phyloP scores from a whole-genome alignment of 2,797 vertebrate genomes.

The Cyclura pinguis region DNA sequence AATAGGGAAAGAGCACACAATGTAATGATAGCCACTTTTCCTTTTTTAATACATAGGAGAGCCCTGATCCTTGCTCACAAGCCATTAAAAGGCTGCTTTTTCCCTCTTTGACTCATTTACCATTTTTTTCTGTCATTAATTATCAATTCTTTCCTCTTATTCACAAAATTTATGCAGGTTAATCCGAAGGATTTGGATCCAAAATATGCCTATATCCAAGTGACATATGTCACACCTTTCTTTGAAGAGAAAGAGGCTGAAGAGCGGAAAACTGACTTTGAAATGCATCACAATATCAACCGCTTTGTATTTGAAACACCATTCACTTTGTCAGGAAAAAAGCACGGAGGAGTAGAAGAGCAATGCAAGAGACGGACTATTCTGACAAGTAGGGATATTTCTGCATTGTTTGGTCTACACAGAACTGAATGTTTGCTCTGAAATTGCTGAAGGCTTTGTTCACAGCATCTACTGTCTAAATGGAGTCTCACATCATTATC shows the following conservation, averaged over 20 bases:
- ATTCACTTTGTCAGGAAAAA: slow-evolving; percentile 95
- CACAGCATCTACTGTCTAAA: neutral
- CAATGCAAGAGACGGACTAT: slow-evolving; percentile 97
- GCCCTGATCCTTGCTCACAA: neutral
- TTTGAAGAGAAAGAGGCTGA: slow-evolving; percentile 96
- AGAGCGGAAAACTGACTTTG: slow-evolving; percentile 95
- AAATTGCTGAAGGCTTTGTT: neutral
- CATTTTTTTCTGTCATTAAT: neutral
- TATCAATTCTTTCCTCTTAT: neutral
- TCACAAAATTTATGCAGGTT: slow-evolving; percentile 80
- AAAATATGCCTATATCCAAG: slow-evolving; percentile 96
- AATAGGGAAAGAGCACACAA: neutral
- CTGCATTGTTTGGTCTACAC: neutral
- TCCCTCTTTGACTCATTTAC: neutral
- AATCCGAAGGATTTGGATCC: slow-evolving; percentile 97
- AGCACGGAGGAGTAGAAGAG: slow-evolving; percentile 96
- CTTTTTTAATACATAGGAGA: neutral
- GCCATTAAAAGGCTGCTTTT: neutral
- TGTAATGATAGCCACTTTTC: neutral
- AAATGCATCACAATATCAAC: slow-evolving; percentile 95
- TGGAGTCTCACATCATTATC: neutral
- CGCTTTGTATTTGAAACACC: slow-evolving; percentile 98
- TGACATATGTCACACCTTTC: slow-evolving; percentile 95
- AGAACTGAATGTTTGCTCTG: neutral
- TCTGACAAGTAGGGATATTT: slow-evolving; percentile 87